phyloP scores from a whole-genome alignment of 1,140 invertebrate species.

The Brachionus asplanchnoidis region DNA sequence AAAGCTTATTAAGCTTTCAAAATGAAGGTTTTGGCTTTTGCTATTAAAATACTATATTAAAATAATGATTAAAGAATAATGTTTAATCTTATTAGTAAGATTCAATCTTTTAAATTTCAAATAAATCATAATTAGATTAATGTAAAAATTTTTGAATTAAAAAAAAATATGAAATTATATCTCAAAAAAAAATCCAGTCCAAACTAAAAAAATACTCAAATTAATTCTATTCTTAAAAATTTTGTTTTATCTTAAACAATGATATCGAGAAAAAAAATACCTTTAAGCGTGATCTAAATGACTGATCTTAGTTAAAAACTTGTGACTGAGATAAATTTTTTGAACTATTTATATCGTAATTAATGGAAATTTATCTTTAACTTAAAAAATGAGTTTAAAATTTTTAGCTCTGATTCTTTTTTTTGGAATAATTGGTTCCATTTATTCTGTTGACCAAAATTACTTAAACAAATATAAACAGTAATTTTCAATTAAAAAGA shows the following conservation, averaged over 20 bases:
- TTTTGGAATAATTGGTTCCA: not conserved
- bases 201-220: too few species aligned
- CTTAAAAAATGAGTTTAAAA: not conserved
- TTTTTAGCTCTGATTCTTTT: not conserved
- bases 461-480: not conserved
- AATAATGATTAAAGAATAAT: too few species aligned
- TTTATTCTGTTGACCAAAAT: not conserved
- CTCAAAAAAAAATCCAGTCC: too few species aligned
- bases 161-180: too few species aligned
- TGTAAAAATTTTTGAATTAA: too few species aligned
- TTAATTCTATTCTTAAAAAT: not conserved
- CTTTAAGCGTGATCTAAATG: not conserved
- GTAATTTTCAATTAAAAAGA: not conserved
- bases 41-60: too few species aligned
- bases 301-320: not conserved
- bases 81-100: too few species aligned
- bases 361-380: not conserved
- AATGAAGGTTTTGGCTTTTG: too few species aligned
- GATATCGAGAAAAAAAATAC: not conserved
- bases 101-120: too few species aligned
- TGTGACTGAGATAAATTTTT: not conserved
- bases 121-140: too few species aligned
- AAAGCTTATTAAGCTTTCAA: too few species aligned
- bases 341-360: not conserved
- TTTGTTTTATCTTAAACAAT: not conserved